These are phyloP conservation scores for Petrolisthes manimaculis DNA, from an alignment of 2,888 invertebrate genomes.

Conservation along the genomic window DNA sequence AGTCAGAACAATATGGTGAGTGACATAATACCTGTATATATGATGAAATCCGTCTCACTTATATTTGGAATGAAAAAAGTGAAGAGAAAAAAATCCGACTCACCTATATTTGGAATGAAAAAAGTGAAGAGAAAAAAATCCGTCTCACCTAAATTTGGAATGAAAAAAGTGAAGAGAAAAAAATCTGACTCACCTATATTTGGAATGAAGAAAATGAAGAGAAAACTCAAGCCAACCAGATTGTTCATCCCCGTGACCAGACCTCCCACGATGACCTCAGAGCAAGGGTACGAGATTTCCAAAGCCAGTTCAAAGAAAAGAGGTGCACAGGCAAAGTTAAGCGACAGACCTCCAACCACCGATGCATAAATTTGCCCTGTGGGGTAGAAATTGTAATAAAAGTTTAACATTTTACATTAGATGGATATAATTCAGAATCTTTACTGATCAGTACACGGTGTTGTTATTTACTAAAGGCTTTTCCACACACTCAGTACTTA, in stretches of 20 bases:
- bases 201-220: constrained; percentile 48
- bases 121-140: constrained; percentile 40
- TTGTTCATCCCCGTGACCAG: constrained; percentile 25
- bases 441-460: too few species aligned
- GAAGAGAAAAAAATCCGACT: neutral
- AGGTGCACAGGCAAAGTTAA: constrained; percentile 30
- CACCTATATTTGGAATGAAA: constrained; percentile 39
- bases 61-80: too few species aligned
- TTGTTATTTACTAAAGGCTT: too few species aligned
- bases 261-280: constrained; percentile 39
- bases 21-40: too few species aligned
- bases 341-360: constrained; percentile 22
- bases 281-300: constrained; percentile 34
- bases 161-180: too few species aligned
- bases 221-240: constrained; percentile 31
- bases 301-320: constrained; percentile 45
- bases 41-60: too few species aligned
- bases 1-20: too few species aligned
- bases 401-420: too few species aligned
- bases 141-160: too few species aligned
- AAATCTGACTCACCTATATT: constrained; percentile 20
- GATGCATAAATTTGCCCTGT: constrained; percentile 36
- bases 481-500: too few species aligned
- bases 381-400: too few species aligned
- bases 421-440: too few species aligned